Base-by-base conservation (phyloP, 2,797 vertebrate species). In the Adelosebastes latens region DNA sequence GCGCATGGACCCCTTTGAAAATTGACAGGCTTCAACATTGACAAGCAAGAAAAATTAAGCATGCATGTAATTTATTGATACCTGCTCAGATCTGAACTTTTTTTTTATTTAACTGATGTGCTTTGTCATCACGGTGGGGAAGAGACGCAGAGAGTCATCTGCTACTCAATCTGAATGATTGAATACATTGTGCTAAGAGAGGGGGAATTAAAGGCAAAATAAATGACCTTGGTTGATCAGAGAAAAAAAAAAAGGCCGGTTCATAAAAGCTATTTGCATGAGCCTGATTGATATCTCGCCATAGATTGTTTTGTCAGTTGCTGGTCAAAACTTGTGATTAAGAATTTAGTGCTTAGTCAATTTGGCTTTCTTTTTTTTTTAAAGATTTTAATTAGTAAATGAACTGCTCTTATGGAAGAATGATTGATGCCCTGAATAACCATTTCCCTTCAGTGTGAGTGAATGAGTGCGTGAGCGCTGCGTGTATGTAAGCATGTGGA, bases 321-420 rank as follows among this genome's bases (percentile, higher is more conserved):
- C 87, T 86, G 69, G 92, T 96, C 92, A 94, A 95, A 96, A 97
- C 89, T 94, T 18, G 83, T 95, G 95, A 97, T 96, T 96, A 96
- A 97, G 93, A 95, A 95, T 97, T 96, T 95, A 95, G 92, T 91
- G 93, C 91, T 96, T 94, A 94, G 96, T 98, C 97, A 96, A 96
- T 97, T 96, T 94, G 94, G 89, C 89, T 96, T 96, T 96, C 96
- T 96, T 96, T 90, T 86, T 96, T 96, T 96, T 97, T 89, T 77
- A 14, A 94, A 90, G 73, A 96, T 97, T 98, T 97, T 97, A 98
- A 98, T 98, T 97, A 97, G 97, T 95, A 97, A 97, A 97, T 97
- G 96, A 98, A 94, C 96, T 93, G 91, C 96, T 94, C 94, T 97
- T 94, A 95, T 95, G 96, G 95, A 96, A 90, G 80, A 94, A 95